phyloP scores from a whole-genome alignment of 2,113 vertebrate species.

The Melanerpes aurifrons region DNA sequence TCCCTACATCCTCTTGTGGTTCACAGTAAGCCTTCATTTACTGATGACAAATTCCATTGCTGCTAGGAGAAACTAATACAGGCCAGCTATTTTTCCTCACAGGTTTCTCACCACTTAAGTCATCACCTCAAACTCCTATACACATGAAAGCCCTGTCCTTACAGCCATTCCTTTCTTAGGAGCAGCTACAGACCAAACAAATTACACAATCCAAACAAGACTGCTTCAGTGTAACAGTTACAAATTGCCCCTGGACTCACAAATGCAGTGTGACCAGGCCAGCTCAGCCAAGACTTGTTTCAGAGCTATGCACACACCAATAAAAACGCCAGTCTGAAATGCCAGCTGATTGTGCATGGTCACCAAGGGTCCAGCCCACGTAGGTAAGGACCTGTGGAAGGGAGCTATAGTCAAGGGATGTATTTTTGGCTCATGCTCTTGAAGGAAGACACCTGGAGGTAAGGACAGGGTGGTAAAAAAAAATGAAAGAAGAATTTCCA shows the following conservation, averaged over 20 bases:
- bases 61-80: not conserved
- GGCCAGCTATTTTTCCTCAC: not conserved
- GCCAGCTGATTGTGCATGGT: not conserved
- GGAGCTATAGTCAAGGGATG: not conserved
- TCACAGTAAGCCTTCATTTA: not conserved
- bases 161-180: not conserved
- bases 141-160: not conserved
- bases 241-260: not conserved
- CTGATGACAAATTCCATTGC: not conserved
- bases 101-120: not conserved
- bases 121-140: not conserved
- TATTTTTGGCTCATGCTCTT: not conserved
- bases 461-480: not conserved
- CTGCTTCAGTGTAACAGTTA: not conserved
- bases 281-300: not conserved
- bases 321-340: not conserved
- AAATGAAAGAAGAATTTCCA: not conserved
- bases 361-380: not conserved
- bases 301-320: not conserved
- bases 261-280: not conserved
- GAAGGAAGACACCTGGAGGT: not conserved
- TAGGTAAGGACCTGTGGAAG: not conserved
- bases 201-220: not conserved
- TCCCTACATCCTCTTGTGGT: not conserved
- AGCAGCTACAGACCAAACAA: not conserved